Evolutionary conservation across 2,888 invertebrate species (phyloP).

Genomic region (Osedax frankpressi): DNA sequence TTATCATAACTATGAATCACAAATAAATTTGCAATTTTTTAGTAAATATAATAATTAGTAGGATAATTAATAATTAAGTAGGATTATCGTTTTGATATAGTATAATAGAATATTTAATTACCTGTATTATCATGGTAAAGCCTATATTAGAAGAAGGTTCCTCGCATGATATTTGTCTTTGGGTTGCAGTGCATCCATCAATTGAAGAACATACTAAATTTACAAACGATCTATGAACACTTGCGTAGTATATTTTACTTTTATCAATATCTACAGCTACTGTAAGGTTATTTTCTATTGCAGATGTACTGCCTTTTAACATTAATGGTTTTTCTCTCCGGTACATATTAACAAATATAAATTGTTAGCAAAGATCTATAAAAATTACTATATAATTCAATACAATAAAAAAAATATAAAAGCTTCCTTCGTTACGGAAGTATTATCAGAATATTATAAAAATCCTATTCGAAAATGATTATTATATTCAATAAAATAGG

Average conservation of each 20-base stretch:
- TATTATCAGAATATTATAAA: too few relatives aligned
- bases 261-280: constrained; percentile 34
- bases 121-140: constrained; percentile 39
- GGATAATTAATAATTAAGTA: not conserved
- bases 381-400: too few relatives aligned
- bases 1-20: too few relatives aligned
- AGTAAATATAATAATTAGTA: not conserved
- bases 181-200: constrained; percentile 36
- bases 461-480: too few relatives aligned
- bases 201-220: constrained; percentile 36
- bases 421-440: not conserved
- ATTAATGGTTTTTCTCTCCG: constrained; percentile 36
- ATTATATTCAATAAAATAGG: too few relatives aligned
- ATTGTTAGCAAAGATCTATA: too few relatives aligned
- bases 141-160: constrained; percentile 39
- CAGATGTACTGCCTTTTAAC: constrained; percentile 38
- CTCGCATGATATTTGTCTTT: constrained; percentile 39
- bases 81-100: not conserved
- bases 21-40: too few relatives aligned
- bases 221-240: constrained; percentile 39
- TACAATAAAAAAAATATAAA: not conserved
- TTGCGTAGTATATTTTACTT: constrained; percentile 36
- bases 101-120: constrained; percentile 11
- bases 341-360: constrained; percentile 35
- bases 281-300: constrained; percentile 38